Evolutionary conservation across 2,888 invertebrate genomes (phyloP), one percentile per base, ranked within the genome.

Genomic region (Athripsodes cinereus): DNA sequence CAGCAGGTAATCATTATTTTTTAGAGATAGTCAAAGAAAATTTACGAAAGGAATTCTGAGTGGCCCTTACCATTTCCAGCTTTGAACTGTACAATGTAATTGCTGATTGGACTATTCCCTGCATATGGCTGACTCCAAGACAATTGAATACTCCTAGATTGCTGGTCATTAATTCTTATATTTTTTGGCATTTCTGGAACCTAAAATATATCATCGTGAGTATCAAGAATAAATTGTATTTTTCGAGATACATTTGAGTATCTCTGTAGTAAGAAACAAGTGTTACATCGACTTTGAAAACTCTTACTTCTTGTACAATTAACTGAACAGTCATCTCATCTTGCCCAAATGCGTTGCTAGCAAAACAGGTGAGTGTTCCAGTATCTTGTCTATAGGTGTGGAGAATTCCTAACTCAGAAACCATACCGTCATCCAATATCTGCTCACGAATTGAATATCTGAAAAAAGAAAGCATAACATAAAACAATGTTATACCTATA

Each of bases 81-180:
- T 72, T 93, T 95, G 71, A 90, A 93, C 73, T 93, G 93, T 34
- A 95, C 85, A 62, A 92, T 88, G 71, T 93, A 95, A 71, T 88
- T 89, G 61, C 87, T 88, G 63, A 96, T 89, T 22, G 91, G 90
- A 71, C 92, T 92, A 68, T 92, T 92, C 60, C 92, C 92, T 64
- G 90, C 89, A 69, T 92, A 92, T 10, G 93, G 92, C 65, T 89
- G 88, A 26, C 88, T 88, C 96, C 95, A 96, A 1, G 91, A 88
- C 66, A 96, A 81, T 67, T 90, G 89, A 63, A 93, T 85, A 22
- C 88, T 85, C 60, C 92, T 81, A 58, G 93, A 92, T 67, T 90
- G 87, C 69, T 90, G 90, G 65, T 92, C 91, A 67, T 88, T 86
- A 53, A 93, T 87, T 66, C 89, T 82, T 64, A 94, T 85, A 69